phyloP scores from a whole-genome alignment of 30 jellyfish, hydroid and myxozoan species.

The Euphysa ruthae region DNA sequence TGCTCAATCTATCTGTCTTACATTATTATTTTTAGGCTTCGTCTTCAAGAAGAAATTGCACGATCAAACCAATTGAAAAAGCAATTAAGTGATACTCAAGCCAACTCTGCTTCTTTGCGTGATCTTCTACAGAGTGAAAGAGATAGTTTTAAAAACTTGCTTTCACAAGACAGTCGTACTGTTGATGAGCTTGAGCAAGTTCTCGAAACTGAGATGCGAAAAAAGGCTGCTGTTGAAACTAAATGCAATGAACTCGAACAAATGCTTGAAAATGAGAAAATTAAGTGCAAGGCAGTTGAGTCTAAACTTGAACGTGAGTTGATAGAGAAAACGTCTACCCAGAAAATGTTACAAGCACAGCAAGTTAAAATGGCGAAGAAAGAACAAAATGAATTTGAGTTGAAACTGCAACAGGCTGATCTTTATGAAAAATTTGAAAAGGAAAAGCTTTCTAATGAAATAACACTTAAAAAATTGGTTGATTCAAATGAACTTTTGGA shows the following conservation, averaged over 20 bases:
- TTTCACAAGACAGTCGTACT: neutral
- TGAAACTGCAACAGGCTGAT: too few species aligned
- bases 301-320: neutral
- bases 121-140: conserved; percentile 25
- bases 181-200: neutral
- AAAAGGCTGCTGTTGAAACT: neutral
- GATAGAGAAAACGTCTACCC: neutral
- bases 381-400: neutral
- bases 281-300: neutral
- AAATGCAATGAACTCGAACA: neutral
- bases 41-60: conserved; percentile 8
- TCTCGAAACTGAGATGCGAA: neutral
- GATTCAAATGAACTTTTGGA: neutral
- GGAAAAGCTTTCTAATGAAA: too few species aligned
- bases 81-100: conserved; percentile 23
- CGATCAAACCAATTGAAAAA: conserved; percentile 22
- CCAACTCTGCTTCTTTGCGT: conserved; percentile 26
- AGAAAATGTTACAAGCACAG: neutral
- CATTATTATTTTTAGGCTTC: neutral
- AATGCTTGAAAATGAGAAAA: neutral
- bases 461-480: too few species aligned
- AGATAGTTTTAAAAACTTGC: conserved; percentile 12
- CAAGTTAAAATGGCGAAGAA: neutral
- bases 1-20: neutral
- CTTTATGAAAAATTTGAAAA: too few species aligned